phyloP scores from a whole-genome alignment of 2,113 vertebrate genomes.

The Trematocara zebra region DNA sequence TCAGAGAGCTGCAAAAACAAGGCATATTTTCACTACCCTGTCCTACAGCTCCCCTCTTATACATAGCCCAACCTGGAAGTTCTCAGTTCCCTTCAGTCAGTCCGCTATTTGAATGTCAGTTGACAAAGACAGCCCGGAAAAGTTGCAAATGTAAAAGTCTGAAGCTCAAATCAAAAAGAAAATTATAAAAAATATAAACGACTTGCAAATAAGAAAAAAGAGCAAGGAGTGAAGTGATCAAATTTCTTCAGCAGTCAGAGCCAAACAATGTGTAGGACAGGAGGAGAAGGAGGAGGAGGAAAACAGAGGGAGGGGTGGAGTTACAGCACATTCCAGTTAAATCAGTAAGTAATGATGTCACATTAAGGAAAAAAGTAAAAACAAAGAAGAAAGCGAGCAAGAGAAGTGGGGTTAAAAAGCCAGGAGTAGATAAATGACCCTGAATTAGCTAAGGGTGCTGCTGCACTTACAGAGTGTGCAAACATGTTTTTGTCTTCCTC shows the following conservation, averaged over 20 bases:
- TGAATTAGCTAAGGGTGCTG: background rate
- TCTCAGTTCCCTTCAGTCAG: slow-evolving; percentile 5
- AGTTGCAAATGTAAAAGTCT: background rate
- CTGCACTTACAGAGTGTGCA: background rate
- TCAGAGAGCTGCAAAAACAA: background rate
- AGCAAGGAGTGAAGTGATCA: slow-evolving; percentile 13
- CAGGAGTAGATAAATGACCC: slow-evolving; percentile 34
- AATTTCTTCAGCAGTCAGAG: slow-evolving; percentile 39
- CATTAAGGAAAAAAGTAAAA: slow-evolving; percentile 21
- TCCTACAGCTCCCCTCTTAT: background rate
- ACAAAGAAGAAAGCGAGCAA: slow-evolving; percentile 16
- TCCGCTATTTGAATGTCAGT: background rate
- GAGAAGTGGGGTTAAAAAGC: background rate
- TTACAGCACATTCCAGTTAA: slow-evolving; percentile 60
- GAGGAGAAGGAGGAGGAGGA: slow-evolving; percentile 9
- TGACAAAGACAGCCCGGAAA: background rate
- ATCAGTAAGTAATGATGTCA: slow-evolving; percentile 64
- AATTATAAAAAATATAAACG: background rate
- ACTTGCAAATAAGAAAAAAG: slow-evolving; percentile 3
- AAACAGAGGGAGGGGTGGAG: slow-evolving; percentile 22
- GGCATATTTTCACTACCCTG: slow-evolving; percentile 7
- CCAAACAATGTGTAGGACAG: slow-evolving; percentile 48
- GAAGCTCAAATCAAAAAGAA: background rate
- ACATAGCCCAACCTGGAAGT: slow-evolving; percentile 35
- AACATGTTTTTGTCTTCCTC: background rate